Percentiles rank a stretch among this genome's conserved stretches.
phyloP scores from a whole-genome alignment of 2,113 vertebrate genomes.

The Coracopsis vasa region DNA sequence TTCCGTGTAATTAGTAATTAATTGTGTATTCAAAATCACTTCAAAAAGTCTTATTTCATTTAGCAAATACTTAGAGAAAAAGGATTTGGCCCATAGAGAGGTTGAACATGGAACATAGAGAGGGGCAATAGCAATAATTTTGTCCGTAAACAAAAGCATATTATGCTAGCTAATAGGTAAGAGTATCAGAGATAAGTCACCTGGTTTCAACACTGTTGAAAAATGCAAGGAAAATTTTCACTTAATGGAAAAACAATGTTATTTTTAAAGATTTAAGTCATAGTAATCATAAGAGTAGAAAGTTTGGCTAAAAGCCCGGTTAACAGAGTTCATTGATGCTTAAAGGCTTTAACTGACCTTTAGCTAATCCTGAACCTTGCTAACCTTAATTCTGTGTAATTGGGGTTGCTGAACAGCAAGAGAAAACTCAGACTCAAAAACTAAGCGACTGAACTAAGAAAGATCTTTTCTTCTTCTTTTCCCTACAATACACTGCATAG shows the following conservation, averaged over 20 bases:
- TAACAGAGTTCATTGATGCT: neutral
- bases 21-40: neutral
- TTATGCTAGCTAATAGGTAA: neutral
- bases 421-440: neutral
- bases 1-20: neutral
- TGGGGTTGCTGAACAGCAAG: neutral
- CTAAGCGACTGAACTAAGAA: neutral
- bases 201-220: neutral
- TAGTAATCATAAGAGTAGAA: neutral
- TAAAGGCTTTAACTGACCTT: neutral
- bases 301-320: neutral
- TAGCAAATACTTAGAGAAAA: neutral
- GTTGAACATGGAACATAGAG: neutral
- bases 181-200: neutral
- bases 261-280: neutral
- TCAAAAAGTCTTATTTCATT: neutral
- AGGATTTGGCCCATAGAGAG: neutral
- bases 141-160: fast-evolving
- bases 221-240: neutral
- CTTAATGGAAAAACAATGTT: neutral
- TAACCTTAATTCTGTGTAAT: neutral
- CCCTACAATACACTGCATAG: fast-evolving
- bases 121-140: neutral
- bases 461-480: neutral
- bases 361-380: neutral